Evolutionary conservation across 2,888 invertebrate species (phyloP), one percentile per base, ranked within the genome.

Genomic region (Vandiemenella viatica): DNA sequence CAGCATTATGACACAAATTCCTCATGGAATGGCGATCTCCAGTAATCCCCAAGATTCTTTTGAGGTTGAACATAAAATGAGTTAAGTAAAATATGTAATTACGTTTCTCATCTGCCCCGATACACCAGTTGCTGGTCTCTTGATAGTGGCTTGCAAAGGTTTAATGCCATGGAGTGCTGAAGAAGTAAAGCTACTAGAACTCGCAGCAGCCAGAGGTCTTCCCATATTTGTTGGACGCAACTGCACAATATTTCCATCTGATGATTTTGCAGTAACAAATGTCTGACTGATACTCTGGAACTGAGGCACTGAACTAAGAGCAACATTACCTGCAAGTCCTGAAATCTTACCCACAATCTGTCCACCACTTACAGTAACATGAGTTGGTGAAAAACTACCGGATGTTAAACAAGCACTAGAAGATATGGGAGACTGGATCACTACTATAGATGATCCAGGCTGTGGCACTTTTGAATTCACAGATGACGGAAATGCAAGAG

Each of bases 61-160:
- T n/a, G n/a, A n/a, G n/a, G n/a, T n/a, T n/a, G n/a, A n/a, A n/a
- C n/a, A n/a, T n/a, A n/a, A n/a, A n/a, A n/a, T n/a, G n/a, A n/a
- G n/a, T n/a, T n/a, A n/a, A n/a, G n/a, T n/a, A n/a, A n/a, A n/a
- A n/a, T 13, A 32, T 10, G 32, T 32, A 32, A 13, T 32, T 32
- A 65, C 64, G 56, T 65, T 67, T 56, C 63, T 60, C 50, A 59
- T 61, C 50, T 62, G 62, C 65, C 58, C 52, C 63, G 63, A 56
- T 65, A 67, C 4, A 64, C 64, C 57, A 62, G 63, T 1, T 62
- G 60, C 64, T 65, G 74, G 38, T 62, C 66, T 54, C 62, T 66
- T 56, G 59, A 61, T 53, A 22, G 60, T 52, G 26, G 64, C 57
- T 22, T 63, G 63, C 5, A 60, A 58, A 22, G 60, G 58, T 55